These are phyloP conservation scores for Micrasema longulum DNA, from an alignment of 1,140 invertebrate genomes.

Conservation along the genomic window DNA sequence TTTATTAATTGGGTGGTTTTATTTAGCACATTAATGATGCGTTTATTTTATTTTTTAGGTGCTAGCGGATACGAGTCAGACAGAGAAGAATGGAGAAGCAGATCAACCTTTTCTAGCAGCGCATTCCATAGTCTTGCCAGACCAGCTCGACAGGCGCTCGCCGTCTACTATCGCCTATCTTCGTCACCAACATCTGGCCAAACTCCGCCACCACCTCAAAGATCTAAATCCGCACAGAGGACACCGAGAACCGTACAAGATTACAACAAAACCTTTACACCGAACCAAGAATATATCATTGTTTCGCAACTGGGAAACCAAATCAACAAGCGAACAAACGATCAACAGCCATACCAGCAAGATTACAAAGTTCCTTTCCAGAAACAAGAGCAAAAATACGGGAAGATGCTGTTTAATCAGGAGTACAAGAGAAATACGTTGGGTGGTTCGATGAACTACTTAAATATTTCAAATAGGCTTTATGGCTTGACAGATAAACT, in stretches of 20 bases:
- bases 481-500: slow-evolving; percentile 66
- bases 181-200: slow-evolving; percentile 52
- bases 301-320: slow-evolving; percentile 31
- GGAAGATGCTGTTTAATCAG: slow-evolving; percentile 48
- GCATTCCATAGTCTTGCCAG: slow-evolving; percentile 67
- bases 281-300: slow-evolving; percentile 48
- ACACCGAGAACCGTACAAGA: slow-evolving; percentile 58
- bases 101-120: slow-evolving; percentile 67
- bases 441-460: slow-evolving; percentile 59
- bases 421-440: slow-evolving; percentile 50
- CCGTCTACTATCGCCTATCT: slow-evolving; percentile 52
- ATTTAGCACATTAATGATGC: too few relatives aligned
- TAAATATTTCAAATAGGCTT: slow-evolving; percentile 63
- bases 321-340: slow-evolving; percentile 41
- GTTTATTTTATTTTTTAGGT: slow-evolving; percentile 59
- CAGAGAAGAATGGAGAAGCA: slow-evolving; percentile 67
- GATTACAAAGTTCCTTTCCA: slow-evolving; percentile 57
- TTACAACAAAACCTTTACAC: slow-evolving; percentile 21
- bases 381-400: slow-evolving; percentile 49
- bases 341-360: slow-evolving; percentile 26
- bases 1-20: too few relatives aligned
- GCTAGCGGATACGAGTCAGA: slow-evolving; percentile 67
- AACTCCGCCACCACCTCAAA: slow-evolving; percentile 60
- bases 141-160: slow-evolving; percentile 66
- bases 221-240: slow-evolving; percentile 48